Evolutionary conservation across 2,113 vertebrate genomes (phyloP).

Genomic region (Brachyistius frenatus): DNA sequence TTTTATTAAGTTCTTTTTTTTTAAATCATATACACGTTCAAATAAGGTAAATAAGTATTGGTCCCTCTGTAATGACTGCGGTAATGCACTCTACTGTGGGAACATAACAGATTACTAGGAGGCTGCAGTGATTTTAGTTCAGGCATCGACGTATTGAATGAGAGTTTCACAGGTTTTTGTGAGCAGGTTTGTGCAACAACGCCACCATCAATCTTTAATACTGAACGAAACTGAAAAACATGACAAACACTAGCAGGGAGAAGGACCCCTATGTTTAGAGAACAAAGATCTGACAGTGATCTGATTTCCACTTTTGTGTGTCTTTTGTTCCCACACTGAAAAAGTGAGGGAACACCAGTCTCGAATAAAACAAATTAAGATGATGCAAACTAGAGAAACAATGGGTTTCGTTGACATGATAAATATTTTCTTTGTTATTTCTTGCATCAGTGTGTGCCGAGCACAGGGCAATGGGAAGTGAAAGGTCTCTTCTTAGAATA

Average conservation of each 20-base stretch:
- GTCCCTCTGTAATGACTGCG: conserved; percentile 19
- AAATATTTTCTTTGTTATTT: conserved; percentile 48
- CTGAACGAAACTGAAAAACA: conserved; percentile 27
- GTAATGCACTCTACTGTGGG: conserved; percentile 2
- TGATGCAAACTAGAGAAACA: conserved; percentile 59
- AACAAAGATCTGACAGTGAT: conserved; percentile 52
- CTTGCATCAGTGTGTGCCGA: conserved; percentile 10
- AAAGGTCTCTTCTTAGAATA: conserved; percentile 45
- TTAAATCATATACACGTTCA: background rate
- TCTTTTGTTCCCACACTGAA: conserved; percentile 43
- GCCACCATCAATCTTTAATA: conserved; percentile 14
- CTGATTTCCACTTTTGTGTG: conserved; percentile 18
- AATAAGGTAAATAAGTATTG: background rate
- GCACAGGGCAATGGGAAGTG: conserved; percentile 17
- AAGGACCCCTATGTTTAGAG: conserved; percentile 2
- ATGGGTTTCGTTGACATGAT: conserved; percentile 40
- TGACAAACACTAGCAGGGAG: conserved; percentile 1
- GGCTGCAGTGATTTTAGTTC: conserved; percentile 8
- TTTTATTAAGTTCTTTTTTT: background rate
- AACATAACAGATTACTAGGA: conserved; percentile 37
- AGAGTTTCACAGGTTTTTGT: background rate
- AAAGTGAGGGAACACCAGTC: conserved; percentile 27
- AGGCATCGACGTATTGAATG: conserved; percentile 2
- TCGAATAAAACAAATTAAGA: conserved; percentile 50
- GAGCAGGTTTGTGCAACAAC: conserved; percentile 5